Conservation (phyloP, 1,140 invertebrate species). For the Drosophila quadrilineata region DNA sequence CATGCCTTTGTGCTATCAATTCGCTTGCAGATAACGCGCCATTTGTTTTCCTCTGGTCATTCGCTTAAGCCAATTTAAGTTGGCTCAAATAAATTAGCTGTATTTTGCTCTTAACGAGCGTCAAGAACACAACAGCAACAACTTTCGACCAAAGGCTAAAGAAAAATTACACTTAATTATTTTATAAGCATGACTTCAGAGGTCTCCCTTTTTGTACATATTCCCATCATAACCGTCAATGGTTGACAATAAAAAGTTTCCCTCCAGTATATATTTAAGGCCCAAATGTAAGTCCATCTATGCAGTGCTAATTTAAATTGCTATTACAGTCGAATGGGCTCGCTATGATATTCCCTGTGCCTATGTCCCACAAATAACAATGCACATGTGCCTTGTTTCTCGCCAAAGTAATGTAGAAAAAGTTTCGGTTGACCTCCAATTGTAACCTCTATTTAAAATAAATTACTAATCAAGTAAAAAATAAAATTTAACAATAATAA, state of each 20-base stretch:
- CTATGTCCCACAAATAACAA: too few species aligned
- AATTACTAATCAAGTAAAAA: neutral
- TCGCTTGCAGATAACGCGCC: constrained; percentile 67
- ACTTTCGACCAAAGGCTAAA: constrained; percentile 44
- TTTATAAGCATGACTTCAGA: constrained; percentile 35
- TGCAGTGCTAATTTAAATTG: too few species aligned
- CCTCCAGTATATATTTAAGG: too few species aligned
- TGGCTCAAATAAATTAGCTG: constrained; percentile 77
- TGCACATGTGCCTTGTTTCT: too few species aligned
- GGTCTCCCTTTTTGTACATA: neutral
- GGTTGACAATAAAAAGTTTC: too few species aligned
- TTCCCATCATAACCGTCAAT: constrained; percentile 5
- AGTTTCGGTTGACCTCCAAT: too few species aligned
- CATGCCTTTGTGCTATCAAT: constrained; percentile 9
- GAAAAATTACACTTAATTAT: constrained; percentile 60
- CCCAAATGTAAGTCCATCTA: too few species aligned
- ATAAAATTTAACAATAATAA: too few species aligned
- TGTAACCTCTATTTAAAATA: too few species aligned
- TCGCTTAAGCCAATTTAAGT: constrained; percentile 76
- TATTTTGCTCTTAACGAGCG: constrained; percentile 61
- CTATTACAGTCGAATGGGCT: too few species aligned
- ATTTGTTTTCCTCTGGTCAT: constrained; percentile 74
- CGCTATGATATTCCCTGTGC: too few species aligned
- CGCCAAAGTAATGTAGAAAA: too few species aligned
- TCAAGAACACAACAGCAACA: constrained; percentile 11